Percentiles rank a stretch among this genome's conserved stretches.
Conservation (phyloP, 1,140 invertebrate genomes). For the Leptonema lineaticorne region DNA sequence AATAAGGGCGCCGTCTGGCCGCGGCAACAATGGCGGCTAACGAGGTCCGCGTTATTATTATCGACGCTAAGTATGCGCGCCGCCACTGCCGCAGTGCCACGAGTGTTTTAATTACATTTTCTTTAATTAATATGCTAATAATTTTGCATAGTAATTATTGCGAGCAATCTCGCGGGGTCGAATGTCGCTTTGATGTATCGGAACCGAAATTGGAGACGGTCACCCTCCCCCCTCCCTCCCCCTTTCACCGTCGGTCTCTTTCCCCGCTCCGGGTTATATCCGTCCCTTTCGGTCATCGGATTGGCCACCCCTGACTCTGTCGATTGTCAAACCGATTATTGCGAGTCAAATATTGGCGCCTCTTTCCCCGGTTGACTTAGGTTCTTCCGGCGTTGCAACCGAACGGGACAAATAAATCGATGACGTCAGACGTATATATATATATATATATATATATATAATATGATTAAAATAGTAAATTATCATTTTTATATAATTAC, state of each 20-base stretch:
- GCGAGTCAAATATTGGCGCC: too few relatives aligned
- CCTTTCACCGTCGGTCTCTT: not conserved
- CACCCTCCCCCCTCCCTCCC: not conserved
- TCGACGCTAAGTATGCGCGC: slow-evolving; percentile 19
- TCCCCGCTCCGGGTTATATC: not conserved
- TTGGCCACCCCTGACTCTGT: not conserved
- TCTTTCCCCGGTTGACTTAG: too few relatives aligned
- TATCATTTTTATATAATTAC: too few relatives aligned
- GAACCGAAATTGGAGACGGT: slow-evolving; percentile 41
- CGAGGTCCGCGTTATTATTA: slow-evolving; percentile 38
- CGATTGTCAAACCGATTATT: slow-evolving; percentile 1
- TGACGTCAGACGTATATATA: too few relatives aligned
- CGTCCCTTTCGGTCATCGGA: not conserved
- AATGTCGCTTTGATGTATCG: slow-evolving; percentile 55
- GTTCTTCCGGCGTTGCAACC: too few relatives aligned
- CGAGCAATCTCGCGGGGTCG: slow-evolving; percentile 52
- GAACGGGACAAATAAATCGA: too few relatives aligned
- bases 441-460: too few relatives aligned
- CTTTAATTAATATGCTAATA: slow-evolving; percentile 59
- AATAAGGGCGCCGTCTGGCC: slow-evolving; percentile 31
- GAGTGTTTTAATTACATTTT: slow-evolving; percentile 43
- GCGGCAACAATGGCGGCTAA: slow-evolving; percentile 37
- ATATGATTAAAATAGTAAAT: too few relatives aligned
- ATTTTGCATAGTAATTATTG: slow-evolving; percentile 58
- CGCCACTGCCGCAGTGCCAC: not conserved